Evolutionary conservation across 2,888 invertebrate species (phyloP), one percentile per base, ranked within the genome.

Genomic region (Syrphus vitripennis): DNA sequence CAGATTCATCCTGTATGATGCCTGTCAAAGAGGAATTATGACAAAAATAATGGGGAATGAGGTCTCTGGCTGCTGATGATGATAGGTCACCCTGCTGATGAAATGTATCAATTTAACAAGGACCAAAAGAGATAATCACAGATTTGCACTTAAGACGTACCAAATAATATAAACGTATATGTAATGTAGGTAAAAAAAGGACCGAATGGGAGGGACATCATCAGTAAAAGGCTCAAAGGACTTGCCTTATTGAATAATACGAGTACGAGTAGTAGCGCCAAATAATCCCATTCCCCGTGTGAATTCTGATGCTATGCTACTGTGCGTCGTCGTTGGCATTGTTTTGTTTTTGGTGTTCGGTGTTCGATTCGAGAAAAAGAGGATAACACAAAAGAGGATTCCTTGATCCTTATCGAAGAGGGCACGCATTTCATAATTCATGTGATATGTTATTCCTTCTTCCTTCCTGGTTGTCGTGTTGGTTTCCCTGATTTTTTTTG

Each of bases 91-190:
- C 50, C 45, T 57, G 48, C 71, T 67, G 76, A 81, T 76, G 86
- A 74, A 86, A 86, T 77, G 82, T 86, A 86, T 86, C 86, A 86
- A 82, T 86, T 86, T 86, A 86, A 86, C 86, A 86, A 82, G 86
- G 77, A 82, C 86, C 82, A 70, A 74, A 81, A 63, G 63, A 82
- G 82, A 86, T 86, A 86, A 86, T 86, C 86, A 78, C 82, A 74
- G 86, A 86, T 86, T 86, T 86, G 82, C 82, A 86, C 86, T 86
- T 78, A 86, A 86, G 72, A 69, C 61, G 77, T 34, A 63, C 69
- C 57, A 71, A 72, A 48, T 37, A 63, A 63, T 31, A 42, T 50
- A 37, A 5, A 45, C 9, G 21, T 53, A 12, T 0, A 10, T 16
- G 7, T 37, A 12, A 14, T 16, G 16, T 12, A 63, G 21, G 53